Evolutionary conservation across 2,113 vertebrate genomes (phyloP), one percentile per base, ranked within the genome.

Genomic region (Ia io): DNA sequence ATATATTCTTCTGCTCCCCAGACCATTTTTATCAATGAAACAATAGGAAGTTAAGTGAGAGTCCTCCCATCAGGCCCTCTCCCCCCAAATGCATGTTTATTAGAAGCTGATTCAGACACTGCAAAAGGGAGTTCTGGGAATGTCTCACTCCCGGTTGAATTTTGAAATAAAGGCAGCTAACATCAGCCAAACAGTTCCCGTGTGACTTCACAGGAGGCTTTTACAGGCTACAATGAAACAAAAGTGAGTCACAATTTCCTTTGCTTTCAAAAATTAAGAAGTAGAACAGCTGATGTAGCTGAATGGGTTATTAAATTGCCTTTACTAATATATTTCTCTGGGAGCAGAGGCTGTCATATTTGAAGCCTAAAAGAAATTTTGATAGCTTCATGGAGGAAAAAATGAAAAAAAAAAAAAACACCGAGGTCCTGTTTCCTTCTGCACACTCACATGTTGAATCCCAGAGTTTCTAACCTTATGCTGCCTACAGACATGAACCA

Each of bases 11-110:
- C 96, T 95, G 96, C 95, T 98, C 97, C 96, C 97, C 90, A 95
- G 97, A 98, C 98, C 97, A 17, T 97, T 98, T 98, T 98, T 98
- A 98, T 98, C 98, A 98, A 98, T 98, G 98, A 98, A 98, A 98
- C 97, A 97, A 97, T 95, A 97, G 96, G 91, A 97, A 97, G 90
- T 93, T 92, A 96, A 97, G 95, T 73, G 97, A 96, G 95, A 86
- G 95, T 94, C 93, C 78, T 97, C 92, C 90, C 9, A 1, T 83
- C 96, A 85, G 73, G 77, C 82, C 47, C 89, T 86, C 84, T 96
- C 94, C 22, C 91, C 91, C 70, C 0, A 25, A 96, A 94, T 53
- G 94, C 4, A 9, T 97, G 91, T 98, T 98, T 98, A 96, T 97
- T 96, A 94, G 91, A 30, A 69, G 90, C 56, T 70, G 90, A 91